phyloP scores from a whole-genome alignment of 2,113 vertebrate species.

The Catharus bicknelli region DNA sequence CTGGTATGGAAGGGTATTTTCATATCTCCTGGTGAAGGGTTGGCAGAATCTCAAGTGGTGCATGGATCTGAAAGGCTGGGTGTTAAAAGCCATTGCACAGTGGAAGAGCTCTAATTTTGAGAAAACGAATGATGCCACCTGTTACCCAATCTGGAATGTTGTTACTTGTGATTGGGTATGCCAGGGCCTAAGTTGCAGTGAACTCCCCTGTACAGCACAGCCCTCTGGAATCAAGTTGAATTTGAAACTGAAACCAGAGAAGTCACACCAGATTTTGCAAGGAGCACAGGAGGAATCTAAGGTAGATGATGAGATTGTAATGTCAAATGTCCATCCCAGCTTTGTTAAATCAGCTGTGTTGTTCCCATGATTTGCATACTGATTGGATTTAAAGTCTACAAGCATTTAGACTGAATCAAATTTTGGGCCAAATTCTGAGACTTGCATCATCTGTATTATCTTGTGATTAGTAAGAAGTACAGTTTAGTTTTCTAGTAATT shows the following conservation, averaged over 20 bases:
- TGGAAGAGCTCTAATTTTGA: not conserved
- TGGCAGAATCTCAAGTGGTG: not conserved
- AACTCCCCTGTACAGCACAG: not conserved
- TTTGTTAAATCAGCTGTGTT: not conserved
- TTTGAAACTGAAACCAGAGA: not conserved
- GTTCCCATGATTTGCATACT: not conserved
- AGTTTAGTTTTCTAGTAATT: not conserved
- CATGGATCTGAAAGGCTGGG: not conserved
- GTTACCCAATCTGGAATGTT: not conserved
- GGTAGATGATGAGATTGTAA: not conserved
- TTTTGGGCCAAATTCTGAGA: not conserved
- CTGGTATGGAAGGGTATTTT: not conserved
- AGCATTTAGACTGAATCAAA: not conserved
- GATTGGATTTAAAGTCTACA: not conserved
- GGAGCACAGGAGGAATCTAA: fast-evolving
- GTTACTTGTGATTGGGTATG: not conserved
- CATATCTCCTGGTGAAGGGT: not conserved
- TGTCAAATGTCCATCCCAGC: not conserved
- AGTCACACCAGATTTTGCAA: not conserved
- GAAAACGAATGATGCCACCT: not conserved
- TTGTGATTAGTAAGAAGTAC: not conserved
- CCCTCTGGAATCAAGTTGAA: not conserved
- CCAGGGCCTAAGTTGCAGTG: not conserved
- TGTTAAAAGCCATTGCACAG: not conserved
- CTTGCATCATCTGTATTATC: not conserved